Base-by-base conservation (phyloP, 2,113 vertebrate genomes). In the Odontesthes bonariensis region DNA sequence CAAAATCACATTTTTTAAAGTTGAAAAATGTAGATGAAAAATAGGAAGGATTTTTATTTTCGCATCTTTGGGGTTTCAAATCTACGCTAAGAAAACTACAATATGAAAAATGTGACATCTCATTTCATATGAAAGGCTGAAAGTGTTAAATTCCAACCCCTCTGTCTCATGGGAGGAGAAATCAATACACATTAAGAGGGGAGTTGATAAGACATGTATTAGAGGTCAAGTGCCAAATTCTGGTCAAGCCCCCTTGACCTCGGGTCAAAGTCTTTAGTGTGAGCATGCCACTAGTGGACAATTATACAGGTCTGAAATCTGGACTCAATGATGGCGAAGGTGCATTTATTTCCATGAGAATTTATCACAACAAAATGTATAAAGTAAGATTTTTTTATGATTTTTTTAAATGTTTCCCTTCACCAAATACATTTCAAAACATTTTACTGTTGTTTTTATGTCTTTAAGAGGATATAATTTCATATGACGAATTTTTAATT, bases 151-250 rank as follows among this genome's bases (percentile, higher is more conserved):
- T 73, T 83, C 64, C 3, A 19, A 17, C 35, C 13, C 62, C 17
- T n/a, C 16, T 58, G 59, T 94, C 95, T 94, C 94, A 89, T 85
- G 95, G 94, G 95, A 96, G 82, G 86, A 82, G 93, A 93, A 92
- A 95, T 96, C 95, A 95, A 96, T 95, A 95, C 92, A 93, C 93
- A 92, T 94, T 95, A 96, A 95, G 95, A 95, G 93, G 93, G 91
- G 83, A 93, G 94, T 93, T 95, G 94, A 96, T 97, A 96, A 96
- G 95, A 96, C 95, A 96, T 95, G 93, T 96, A 95, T 94, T 93
- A 88, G 93, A 95, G 96, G 95, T 98, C 96, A 98, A 91, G 94
- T 95, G 96, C 97, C 96, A 97, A 97, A 96, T 90, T 93, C 93
- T 93, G 96, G 95, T 95, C 95, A 97, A 96, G 96, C 92, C 94